Conservation (phyloP, 1,140 invertebrate genomes). For the Drosophila auraria region DNA sequence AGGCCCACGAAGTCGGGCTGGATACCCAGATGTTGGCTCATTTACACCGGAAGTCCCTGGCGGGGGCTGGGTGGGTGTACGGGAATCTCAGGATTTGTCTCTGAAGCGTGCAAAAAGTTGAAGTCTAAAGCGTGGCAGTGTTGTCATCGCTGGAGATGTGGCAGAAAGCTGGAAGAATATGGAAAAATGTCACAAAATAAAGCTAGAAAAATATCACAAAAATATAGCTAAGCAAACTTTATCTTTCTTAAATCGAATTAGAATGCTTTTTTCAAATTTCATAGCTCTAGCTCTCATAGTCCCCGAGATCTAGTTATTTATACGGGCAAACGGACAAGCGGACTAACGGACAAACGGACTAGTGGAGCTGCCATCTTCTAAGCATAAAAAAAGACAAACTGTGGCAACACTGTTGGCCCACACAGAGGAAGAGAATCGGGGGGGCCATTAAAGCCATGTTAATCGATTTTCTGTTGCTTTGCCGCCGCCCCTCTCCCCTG, state of each 20-base stretch:
- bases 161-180: background rate
- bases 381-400: too few relatives aligned
- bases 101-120: slow-evolving; percentile 42
- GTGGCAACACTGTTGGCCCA: slow-evolving; percentile 19
- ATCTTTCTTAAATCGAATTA: too few relatives aligned
- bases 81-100: slow-evolving; percentile 8
- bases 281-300: too few relatives aligned
- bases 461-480: slow-evolving; percentile 77
- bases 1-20: slow-evolving; percentile 20
- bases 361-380: too few relatives aligned
- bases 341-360: too few relatives aligned
- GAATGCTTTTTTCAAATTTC: too few relatives aligned
- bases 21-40: slow-evolving; percentile 25
- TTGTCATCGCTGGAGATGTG: background rate
- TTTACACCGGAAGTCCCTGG: slow-evolving; percentile 50
- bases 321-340: too few relatives aligned
- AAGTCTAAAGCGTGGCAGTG: slow-evolving; percentile 34
- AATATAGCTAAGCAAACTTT: too few relatives aligned
- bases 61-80: background rate
- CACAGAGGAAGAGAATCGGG: background rate
- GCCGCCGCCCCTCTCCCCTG: slow-evolving; percentile 16
- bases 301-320: too few relatives aligned
- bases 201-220: background rate
- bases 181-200: background rate
- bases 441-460: slow-evolving; percentile 70